phyloP scores from a whole-genome alignment of 2,113 vertebrate genomes.

The Raphicerus campestris region DNA sequence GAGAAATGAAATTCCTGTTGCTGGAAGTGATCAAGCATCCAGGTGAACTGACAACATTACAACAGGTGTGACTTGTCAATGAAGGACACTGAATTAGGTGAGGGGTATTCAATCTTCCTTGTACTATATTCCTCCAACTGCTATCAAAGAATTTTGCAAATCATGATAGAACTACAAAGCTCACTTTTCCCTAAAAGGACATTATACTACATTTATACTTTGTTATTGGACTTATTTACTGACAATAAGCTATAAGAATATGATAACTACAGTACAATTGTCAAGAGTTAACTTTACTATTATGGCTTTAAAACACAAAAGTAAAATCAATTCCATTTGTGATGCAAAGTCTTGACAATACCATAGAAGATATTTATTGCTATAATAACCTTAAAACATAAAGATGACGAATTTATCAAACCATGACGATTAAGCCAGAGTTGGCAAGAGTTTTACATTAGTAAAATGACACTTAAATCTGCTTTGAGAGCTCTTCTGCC shows the following conservation, averaged over 20 bases:
- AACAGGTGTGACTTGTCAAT: not conserved
- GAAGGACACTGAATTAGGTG: not conserved
- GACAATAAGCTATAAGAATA: not conserved
- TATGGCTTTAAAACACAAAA: slow-evolving; percentile 24
- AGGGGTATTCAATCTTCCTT: not conserved
- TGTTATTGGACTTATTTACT: not conserved
- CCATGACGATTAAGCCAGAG: not conserved
- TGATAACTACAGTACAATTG: not conserved
- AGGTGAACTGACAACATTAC: not conserved
- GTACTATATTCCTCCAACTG: not conserved
- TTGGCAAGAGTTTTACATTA: slow-evolving; percentile 2
- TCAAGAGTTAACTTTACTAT: not conserved
- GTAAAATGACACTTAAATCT: not conserved
- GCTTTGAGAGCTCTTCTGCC: not conserved
- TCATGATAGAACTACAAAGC: not conserved
- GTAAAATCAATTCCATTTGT: not conserved
- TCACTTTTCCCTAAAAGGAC: not conserved
- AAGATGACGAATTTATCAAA: not conserved
- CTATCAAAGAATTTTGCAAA: slow-evolving; percentile 5
- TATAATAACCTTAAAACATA: slow-evolving; percentile 1
- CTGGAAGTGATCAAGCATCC: not conserved
- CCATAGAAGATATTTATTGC: not conserved
- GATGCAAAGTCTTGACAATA: not conserved
- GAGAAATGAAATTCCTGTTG: slow-evolving; percentile 6
- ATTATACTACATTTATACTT: not conserved